Evolutionary conservation across 2,888 invertebrate genomes (phyloP).

Genomic region (Drosophila ezoana): DNA sequence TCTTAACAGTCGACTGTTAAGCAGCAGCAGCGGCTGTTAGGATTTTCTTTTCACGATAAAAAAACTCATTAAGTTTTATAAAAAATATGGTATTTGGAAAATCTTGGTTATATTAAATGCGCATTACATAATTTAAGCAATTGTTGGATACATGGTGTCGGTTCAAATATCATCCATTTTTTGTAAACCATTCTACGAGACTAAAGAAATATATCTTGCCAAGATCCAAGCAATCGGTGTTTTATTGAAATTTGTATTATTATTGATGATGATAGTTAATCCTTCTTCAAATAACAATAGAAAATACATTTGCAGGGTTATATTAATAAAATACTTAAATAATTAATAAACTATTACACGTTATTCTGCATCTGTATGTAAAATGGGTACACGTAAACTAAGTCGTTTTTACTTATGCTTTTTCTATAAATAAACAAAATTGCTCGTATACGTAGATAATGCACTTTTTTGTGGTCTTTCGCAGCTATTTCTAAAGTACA

Average conservation of each 20-base stretch:
- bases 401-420: too few species aligned
- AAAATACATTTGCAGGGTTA: neutral
- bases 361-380: neutral
- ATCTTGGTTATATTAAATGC: too few species aligned
- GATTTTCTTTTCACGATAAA: too few species aligned
- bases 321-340: constrained; percentile 12
- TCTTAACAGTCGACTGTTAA: too few species aligned
- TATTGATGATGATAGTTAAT: constrained; percentile 3
- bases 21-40: too few species aligned
- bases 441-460: constrained; percentile 10
- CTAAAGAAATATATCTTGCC: too few species aligned
- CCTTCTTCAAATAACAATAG: constrained; percentile 4
- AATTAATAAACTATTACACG: neutral
- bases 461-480: constrained; percentile 25
- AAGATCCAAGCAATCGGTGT: neutral
- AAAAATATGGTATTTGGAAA: too few species aligned
- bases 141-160: too few species aligned
- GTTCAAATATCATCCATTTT: too few species aligned
- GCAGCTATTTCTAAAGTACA: constrained; percentile 17
- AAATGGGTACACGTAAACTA: neutral
- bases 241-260: constrained; percentile 2
- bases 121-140: too few species aligned
- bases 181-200: too few species aligned
- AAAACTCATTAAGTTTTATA: too few species aligned
- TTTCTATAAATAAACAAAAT: constrained; percentile 6